These are phyloP conservation scores for Eupithecia vulgata DNA, from an alignment of 2,888 invertebrate genomes.

Conservation along the genomic window DNA sequence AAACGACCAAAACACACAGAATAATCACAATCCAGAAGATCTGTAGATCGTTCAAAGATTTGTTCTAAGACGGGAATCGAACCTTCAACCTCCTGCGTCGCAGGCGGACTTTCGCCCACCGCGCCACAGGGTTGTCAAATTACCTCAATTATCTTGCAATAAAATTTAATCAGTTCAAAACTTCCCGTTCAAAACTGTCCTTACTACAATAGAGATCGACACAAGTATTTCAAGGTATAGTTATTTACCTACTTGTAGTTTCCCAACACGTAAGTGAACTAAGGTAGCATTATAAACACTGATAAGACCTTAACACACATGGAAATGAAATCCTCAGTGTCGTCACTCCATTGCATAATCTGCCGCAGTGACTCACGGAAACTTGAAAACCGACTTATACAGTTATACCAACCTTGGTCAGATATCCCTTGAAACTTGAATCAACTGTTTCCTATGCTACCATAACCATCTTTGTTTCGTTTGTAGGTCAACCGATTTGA, in stretches of 20 bases:
- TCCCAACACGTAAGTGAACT: conserved; percentile 5
- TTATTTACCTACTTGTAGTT: neutral
- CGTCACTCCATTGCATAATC: conserved; percentile 23
- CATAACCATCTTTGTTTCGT: neutral
- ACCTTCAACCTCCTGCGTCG: too few species aligned
- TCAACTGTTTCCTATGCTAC: conserved; percentile 6
- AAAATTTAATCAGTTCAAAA: too few species aligned
- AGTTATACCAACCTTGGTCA: conserved; percentile 18
- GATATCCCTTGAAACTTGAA: conserved; percentile 19
- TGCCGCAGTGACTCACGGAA: conserved; percentile 21
- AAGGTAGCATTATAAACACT: conserved; percentile 1
- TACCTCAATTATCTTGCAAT: too few species aligned
- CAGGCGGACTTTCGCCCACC: too few species aligned
- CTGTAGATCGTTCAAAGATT: too few species aligned
- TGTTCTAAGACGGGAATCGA: too few species aligned
- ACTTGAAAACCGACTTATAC: neutral
- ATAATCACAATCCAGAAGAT: too few species aligned
- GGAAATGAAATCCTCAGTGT: conserved; percentile 18
- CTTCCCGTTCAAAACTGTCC: neutral
- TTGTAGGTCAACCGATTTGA: neutral
- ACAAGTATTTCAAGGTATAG: neutral
- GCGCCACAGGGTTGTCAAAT: too few species aligned
- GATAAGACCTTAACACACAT: conserved; percentile 21
- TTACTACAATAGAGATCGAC: neutral
- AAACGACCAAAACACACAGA: too few species aligned